Evolutionary conservation across 1,140 invertebrate genomes (phyloP).

Genomic region (Lysiphlebus fabarum): DNA sequence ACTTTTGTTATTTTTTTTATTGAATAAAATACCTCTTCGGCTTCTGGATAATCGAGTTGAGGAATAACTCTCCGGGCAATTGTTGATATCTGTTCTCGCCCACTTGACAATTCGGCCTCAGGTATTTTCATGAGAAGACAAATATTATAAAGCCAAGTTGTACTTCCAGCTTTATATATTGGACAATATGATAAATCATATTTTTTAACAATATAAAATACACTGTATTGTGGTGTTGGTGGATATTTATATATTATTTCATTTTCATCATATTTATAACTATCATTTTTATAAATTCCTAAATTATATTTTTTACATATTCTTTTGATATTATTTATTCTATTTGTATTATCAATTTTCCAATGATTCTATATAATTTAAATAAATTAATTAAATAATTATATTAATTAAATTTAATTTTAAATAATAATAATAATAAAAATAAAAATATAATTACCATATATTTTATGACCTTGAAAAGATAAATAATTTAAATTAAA

Average conservation of each 20-base stretch:
- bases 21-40: constrained; percentile 38
- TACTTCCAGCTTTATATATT: constrained; percentile 59
- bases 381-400: too few species aligned
- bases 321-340: constrained; percentile 39
- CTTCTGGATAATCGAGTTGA: constrained; percentile 50
- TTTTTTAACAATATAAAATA: constrained; percentile 54
- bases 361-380: constrained; percentile 44
- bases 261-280: not conserved
- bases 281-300: constrained; percentile 43
- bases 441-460: too few species aligned
- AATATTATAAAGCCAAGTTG: constrained; percentile 58
- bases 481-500: too few species aligned
- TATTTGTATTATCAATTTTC: constrained; percentile 36
- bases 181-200: constrained; percentile 58
- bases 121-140: constrained; percentile 43
- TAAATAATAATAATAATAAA: too few species aligned
- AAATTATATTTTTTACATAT: constrained; percentile 53
- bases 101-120: constrained; percentile 41
- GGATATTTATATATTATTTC: constrained; percentile 46
- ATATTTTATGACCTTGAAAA: too few species aligned
- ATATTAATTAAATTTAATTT: too few species aligned
- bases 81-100: constrained; percentile 47
- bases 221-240: constrained; percentile 54
- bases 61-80: constrained; percentile 52
- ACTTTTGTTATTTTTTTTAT: constrained; percentile 9